These are phyloP conservation scores for Aspidiotus rigidus DNA, from an alignment of 2,888 invertebrate genomes.

Conservation along the genomic window DNA sequence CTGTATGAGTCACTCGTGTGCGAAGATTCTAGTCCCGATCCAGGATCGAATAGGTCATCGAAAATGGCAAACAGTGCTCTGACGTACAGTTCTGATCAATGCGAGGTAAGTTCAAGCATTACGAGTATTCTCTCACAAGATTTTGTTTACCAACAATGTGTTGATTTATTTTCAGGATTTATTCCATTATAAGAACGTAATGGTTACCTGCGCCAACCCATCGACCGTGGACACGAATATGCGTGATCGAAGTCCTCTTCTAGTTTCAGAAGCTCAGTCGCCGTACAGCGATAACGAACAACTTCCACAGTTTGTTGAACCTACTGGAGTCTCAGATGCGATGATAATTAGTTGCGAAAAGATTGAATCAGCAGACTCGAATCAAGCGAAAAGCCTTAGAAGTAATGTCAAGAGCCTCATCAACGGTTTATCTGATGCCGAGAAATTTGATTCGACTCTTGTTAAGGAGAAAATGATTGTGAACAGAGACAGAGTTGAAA, in stretches of 20 bases:
- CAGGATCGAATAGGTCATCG: conserved; percentile 1
- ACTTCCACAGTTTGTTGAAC: neutral
- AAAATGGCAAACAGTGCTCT: neutral
- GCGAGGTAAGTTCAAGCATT: conserved; percentile 4
- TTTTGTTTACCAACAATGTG: neutral
- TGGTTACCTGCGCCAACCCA: neutral
- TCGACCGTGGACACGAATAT: neutral
- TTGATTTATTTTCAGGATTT: conserved; percentile 7
- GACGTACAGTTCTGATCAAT: conserved; percentile 1
- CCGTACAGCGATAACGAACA: conserved; percentile 22
- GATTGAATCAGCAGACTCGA: no score
- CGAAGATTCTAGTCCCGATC: conserved; percentile 36
- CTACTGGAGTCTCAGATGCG: no score
- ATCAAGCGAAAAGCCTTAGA: no score
- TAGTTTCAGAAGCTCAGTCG: conserved; percentile 19
- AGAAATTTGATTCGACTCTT: no score
- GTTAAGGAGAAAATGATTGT: no score
- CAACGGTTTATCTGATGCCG: no score
- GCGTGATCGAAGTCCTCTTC: conserved; percentile 8
- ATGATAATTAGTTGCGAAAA: no score
- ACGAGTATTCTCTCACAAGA: no score
- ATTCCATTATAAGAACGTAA: conserved; percentile 14
- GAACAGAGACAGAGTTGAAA: no score
- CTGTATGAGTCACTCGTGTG: conserved; percentile 36
- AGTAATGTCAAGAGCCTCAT: no score